These are phyloP conservation scores for Pseudorectes ferrugineus DNA, from an alignment of 2,113 vertebrate genomes.

Conservation along the genomic window DNA sequence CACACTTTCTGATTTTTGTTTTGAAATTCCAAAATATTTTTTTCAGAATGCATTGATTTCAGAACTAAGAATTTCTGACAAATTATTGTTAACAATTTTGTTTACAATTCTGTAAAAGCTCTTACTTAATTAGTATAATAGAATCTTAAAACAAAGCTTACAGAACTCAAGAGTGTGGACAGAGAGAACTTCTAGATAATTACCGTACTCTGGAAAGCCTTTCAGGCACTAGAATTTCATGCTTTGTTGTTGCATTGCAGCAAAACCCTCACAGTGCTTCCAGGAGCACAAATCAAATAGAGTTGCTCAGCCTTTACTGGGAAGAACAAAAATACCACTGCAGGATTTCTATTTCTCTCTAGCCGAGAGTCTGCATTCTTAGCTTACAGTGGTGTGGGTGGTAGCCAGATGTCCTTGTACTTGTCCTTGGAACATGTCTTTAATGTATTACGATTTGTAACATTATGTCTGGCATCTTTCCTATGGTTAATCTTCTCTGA, in stretches of 20 bases:
- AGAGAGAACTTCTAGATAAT: background rate
- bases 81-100: background rate
- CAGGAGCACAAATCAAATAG: background rate
- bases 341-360: background rate
- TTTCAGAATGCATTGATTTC: background rate
- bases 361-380: background rate
- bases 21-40: background rate
- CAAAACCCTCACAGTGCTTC: background rate
- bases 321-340: background rate
- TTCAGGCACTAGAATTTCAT: background rate
- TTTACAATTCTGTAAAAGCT: background rate
- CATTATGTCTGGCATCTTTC: background rate
- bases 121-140: background rate
- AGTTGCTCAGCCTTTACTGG: background rate
- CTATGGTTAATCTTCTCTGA: background rate
- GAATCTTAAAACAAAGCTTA: background rate
- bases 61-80: background rate
- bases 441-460: background rate
- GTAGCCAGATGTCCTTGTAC: background rate
- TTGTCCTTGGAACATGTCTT: background rate
- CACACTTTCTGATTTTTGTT: background rate
- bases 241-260: background rate
- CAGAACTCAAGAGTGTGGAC: background rate
- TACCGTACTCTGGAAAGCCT: background rate
- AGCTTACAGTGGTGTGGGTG: background rate